Conservation (phyloP, 2,113 vertebrate species). For the Zeus faber region DNA sequence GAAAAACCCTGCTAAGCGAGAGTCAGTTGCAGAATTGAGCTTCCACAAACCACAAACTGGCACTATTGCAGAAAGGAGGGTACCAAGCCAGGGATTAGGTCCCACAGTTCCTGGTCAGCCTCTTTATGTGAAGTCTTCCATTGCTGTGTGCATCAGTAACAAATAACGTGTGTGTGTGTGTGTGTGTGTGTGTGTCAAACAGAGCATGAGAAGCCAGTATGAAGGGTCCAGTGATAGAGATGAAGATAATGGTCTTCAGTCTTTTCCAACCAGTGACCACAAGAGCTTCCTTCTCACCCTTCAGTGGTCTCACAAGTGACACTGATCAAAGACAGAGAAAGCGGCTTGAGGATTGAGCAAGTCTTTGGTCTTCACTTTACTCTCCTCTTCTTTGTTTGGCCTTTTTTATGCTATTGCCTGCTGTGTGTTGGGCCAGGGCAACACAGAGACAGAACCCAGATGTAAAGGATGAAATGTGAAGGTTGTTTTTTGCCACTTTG, state of each 20-base stretch:
- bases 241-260: conserved; percentile 21
- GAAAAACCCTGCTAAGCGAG: too few species aligned
- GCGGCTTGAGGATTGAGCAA: too few species aligned
- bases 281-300: not conserved
- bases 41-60: too few species aligned
- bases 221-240: conserved; percentile 2
- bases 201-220: not conserved
- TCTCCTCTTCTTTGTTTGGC: not conserved
- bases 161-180: too few species aligned
- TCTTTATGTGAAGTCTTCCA: too few species aligned
- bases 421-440: conserved; percentile 15
- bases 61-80: too few species aligned
- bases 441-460: conserved; percentile 1
- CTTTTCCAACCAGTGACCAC: conserved; percentile 8
- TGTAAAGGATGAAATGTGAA: conserved; percentile 16
- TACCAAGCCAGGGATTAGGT: too few species aligned
- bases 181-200: not conserved
- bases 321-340: conserved; percentile 22
- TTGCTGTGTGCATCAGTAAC: too few species aligned
- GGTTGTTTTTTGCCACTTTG: not conserved
- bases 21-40: too few species aligned
- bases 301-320: not conserved
- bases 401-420: conserved; percentile 2
- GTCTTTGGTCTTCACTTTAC: not conserved
- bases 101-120: too few species aligned